Evolutionary conservation across 2,888 invertebrate species (phyloP), one percentile per base, ranked within the genome.

Genomic region (Mylabris sibirica): DNA sequence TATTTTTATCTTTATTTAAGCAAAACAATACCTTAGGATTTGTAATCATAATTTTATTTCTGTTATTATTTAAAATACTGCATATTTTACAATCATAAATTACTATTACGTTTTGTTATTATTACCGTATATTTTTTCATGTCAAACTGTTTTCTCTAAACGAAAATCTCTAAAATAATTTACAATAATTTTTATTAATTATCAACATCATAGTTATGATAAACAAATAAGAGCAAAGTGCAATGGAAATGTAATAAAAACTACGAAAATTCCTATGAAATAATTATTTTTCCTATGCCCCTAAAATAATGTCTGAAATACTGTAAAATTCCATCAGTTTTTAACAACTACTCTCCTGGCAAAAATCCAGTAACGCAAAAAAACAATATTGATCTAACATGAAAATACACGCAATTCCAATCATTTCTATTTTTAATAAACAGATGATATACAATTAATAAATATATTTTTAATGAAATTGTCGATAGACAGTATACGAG

Each of bases 271-370:
- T 49, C 11, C 49, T 11, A 20, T 20, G 49, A 49, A 49, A 11
- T 20, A 20, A 20, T 9, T 49, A 0, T 6, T n/a, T 17, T 17
- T 17, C 17, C n/a, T 44, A n/a, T 8, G n/a, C 17, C 4, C 1
- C n/a, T n/a, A 44, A 44, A 44, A 44, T 44, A 44, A 44, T 17
- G 5, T n/a, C n/a, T 0, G 12, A n/a, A 44, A 44, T n/a, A n/a
- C n/a, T 44, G 44, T 44, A 44, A 44, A 44, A 44, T 44, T 44
- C 44, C 44, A 44, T 44, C n/a, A 44, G 17, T 44, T 44, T n/a
- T 44, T 44, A 44, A 44, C 44, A 44, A 17, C 44, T 8, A 44
- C n/a, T n/a, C 44, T 17, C 8, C 44, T 44, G 44, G 44, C 44
- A 44, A 1, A n/a, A 44, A 44, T 44, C 44, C 44, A 44, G 5